Evolutionary conservation across 2,888 invertebrate species (phyloP).

Genomic region (Hypomecis punctinalis): DNA sequence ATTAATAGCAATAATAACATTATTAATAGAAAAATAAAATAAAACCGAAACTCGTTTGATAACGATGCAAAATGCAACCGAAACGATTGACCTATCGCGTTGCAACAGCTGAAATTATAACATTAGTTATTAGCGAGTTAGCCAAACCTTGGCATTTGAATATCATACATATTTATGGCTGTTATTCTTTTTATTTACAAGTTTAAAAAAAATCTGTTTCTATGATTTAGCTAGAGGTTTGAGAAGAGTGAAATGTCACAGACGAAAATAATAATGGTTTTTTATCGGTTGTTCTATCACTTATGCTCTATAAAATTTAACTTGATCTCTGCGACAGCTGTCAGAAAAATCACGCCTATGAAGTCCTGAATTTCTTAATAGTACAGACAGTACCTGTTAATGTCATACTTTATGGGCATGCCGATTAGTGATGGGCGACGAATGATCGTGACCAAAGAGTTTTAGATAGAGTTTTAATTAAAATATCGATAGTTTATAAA

Average conservation of each 20-base stretch:
- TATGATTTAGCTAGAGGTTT: neutral
- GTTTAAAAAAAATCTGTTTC: neutral
- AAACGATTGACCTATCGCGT: conserved; percentile 23
- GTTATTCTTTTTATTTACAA: neutral
- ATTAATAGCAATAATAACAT: neutral
- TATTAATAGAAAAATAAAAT: neutral
- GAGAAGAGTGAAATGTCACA: neutral
- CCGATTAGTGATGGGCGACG: too few species aligned
- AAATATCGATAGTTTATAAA: too few species aligned
- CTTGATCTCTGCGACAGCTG: too few species aligned
- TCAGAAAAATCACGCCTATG: too few species aligned
- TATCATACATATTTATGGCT: neutral
- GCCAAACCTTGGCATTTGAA: conserved; percentile 28
- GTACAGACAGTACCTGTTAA: too few species aligned
- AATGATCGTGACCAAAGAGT: too few species aligned
- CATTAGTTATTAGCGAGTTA: conserved; percentile 6
- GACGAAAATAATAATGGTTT: too few species aligned
- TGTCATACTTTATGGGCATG: too few species aligned
- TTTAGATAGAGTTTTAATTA: too few species aligned
- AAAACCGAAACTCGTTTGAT: conserved; percentile 11
- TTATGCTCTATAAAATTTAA: too few species aligned
- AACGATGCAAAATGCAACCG: conserved; percentile 11
- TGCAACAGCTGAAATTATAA: conserved; percentile 19
- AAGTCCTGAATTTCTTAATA: too few species aligned
- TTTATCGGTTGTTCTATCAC: too few species aligned